A percentile compares a stretch with the other conserved stretches of the same genome.
These are phyloP conservation scores for Zaprionus obscuricornis DNA, from an alignment of 2,888 invertebrate species.

Conservation along the genomic window DNA sequence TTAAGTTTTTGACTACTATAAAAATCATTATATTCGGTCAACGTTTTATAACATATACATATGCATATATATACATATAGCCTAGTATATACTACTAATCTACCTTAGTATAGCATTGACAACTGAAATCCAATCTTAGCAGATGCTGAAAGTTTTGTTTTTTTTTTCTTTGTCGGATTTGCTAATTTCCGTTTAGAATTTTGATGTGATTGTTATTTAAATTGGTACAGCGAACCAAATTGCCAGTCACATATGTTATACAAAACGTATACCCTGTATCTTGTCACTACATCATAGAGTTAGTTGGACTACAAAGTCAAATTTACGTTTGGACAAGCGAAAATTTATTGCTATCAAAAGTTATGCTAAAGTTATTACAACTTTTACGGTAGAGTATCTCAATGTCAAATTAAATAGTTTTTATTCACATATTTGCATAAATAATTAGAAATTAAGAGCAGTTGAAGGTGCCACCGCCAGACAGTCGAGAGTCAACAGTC, in stretches of 20 bases:
- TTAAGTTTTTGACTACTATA: constrained; percentile 50
- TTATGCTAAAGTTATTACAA: background rate
- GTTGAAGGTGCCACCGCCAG: constrained; percentile 21
- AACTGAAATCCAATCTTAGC: constrained; percentile 3
- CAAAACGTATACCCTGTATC: constrained; percentile 14
- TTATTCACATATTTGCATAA: constrained; percentile 12
- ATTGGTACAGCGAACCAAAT: constrained; percentile 42
- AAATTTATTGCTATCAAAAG: no score
- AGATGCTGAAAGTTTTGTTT: constrained; percentile 17
- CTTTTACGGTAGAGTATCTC: constrained; percentile 7
- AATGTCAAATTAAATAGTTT: background rate
- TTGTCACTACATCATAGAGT: background rate
- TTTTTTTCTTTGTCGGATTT: constrained; percentile 28
- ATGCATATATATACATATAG: no score
- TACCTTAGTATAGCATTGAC: background rate
- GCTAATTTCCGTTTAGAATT: constrained; percentile 73
- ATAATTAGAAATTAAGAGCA: constrained; percentile 36
- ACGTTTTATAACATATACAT: background rate
- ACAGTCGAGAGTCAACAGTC: constrained; percentile 6
- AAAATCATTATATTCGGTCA: constrained; percentile 50
- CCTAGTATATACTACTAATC: no score
- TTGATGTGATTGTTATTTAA: constrained; percentile 71
- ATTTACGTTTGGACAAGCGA: no score
- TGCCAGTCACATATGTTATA: constrained; percentile 28
- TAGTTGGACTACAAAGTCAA: background rate